Conservation (phyloP, 2,113 vertebrate species). For the Aplodontia rufa region DNA sequence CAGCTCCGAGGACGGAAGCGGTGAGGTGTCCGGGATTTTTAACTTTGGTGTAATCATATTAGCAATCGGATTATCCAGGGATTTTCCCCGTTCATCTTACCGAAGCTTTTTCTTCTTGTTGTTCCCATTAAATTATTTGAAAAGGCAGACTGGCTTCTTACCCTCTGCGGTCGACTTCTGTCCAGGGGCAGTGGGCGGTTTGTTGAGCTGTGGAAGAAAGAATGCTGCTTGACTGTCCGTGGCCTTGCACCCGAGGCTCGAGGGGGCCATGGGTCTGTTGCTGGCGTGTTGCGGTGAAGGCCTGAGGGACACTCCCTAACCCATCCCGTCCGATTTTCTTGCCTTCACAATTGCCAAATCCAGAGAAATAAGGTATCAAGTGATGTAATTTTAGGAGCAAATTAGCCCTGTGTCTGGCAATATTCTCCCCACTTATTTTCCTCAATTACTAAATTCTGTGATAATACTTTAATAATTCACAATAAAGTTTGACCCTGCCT, state of each 20-base stretch:
- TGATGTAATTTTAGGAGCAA: not conserved
- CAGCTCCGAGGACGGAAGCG: not conserved
- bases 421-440: not conserved
- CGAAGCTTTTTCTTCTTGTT: not conserved
- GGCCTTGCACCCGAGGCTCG: too few species aligned
- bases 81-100: not conserved
- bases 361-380: not conserved
- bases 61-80: not conserved
- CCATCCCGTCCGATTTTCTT: not conserved
- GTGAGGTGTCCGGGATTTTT: not conserved
- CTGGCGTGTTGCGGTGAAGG: too few species aligned
- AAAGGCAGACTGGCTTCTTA: not conserved
- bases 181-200: not conserved
- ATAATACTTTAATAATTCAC: not conserved
- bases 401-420: not conserved
- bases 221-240: not conserved
- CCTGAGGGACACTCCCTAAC: not conserved
- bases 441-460: not conserved
- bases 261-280: not conserved
- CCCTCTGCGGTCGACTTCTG: not conserved
- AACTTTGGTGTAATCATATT: not conserved
- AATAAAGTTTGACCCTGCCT: not conserved
- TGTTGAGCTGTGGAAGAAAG: conserved; percentile 12
- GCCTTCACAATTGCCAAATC: not conserved
- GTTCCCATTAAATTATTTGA: not conserved